Evolutionary conservation across 1,140 invertebrate species (phyloP).

Genomic region (Phymorhynchus buccinoides): DNA sequence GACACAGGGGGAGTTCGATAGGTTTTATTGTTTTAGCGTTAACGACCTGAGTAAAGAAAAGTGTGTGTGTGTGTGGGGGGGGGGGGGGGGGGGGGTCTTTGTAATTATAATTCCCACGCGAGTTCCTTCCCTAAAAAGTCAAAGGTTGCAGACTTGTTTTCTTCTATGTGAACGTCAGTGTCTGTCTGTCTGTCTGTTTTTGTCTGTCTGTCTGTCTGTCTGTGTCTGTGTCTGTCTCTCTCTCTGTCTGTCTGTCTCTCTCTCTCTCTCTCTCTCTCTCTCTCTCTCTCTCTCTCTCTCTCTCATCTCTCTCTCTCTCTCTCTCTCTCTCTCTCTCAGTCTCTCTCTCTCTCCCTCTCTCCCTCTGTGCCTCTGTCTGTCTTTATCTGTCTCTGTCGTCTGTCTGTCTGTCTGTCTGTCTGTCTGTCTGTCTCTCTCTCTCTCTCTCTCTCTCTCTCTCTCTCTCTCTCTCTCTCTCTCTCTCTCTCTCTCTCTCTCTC

Average conservation of each 20-base stretch:
- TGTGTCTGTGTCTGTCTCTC: not conserved
- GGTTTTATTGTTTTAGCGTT: no score
- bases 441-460: constrained; percentile 7
- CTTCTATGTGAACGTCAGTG: not conserved
- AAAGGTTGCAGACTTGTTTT: not conserved
- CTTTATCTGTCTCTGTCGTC: no score
- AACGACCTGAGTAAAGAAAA: no score
- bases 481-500: not conserved
- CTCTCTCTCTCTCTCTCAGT: constrained; percentile 24
- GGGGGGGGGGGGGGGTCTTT: not conserved
- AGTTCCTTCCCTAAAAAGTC: not conserved
- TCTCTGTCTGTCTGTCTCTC: not conserved
- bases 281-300: not conserved
- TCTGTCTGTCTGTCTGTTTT: no score
- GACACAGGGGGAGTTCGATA: not conserved
- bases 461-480: not conserved
- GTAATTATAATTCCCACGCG: no score
- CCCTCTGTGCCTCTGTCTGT: no score
- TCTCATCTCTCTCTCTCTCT: no score
- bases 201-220: not conserved
- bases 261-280: not conserved
- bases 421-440: not conserved
- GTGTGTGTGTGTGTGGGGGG: not conserved
- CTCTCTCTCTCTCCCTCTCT: constrained; percentile 21
- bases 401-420: no score